Percentiles rank a stretch among this genome's conserved stretches.
These are phyloP conservation scores for Heteromormyrus szaboi DNA, from an alignment of 2,797 vertebrate genomes.

Conservation along the genomic window DNA sequence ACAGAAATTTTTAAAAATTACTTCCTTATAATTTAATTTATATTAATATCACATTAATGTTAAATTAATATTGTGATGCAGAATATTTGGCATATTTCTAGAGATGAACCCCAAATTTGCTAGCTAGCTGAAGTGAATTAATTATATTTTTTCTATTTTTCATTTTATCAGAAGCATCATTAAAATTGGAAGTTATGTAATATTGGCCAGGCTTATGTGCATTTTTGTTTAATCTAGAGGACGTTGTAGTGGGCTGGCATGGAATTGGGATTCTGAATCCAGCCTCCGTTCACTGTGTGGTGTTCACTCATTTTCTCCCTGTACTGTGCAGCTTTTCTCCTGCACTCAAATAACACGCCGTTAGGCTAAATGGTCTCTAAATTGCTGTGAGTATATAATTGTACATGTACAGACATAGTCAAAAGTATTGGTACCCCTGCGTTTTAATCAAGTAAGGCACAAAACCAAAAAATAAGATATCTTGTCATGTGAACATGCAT, in stretches of 20 bases:
- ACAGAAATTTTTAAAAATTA: background rate
- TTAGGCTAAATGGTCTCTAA: background rate
- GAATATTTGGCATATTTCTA: background rate
- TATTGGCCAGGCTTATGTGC: background rate
- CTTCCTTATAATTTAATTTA: background rate
- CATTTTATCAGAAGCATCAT: background rate
- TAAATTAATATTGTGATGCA: background rate
- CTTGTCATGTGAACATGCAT: background rate
- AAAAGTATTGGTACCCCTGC: background rate
- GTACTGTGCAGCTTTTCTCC: background rate
- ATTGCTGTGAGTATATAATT: background rate
- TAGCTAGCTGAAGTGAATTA: background rate
- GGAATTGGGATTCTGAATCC: background rate
- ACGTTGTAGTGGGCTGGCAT: background rate
- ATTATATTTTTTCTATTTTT: background rate
- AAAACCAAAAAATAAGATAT: background rate
- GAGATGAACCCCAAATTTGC: background rate
- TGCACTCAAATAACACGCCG: background rate
- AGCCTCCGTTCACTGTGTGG: background rate
- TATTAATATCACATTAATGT: background rate
- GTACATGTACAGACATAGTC: background rate
- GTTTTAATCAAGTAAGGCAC: background rate
- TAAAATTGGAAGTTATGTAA: background rate
- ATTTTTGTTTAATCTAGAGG: background rate
- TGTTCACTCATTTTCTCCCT: background rate